Evolutionary conservation across 2,113 vertebrate genomes (phyloP).

Genomic region (Tichodroma muraria): DNA sequence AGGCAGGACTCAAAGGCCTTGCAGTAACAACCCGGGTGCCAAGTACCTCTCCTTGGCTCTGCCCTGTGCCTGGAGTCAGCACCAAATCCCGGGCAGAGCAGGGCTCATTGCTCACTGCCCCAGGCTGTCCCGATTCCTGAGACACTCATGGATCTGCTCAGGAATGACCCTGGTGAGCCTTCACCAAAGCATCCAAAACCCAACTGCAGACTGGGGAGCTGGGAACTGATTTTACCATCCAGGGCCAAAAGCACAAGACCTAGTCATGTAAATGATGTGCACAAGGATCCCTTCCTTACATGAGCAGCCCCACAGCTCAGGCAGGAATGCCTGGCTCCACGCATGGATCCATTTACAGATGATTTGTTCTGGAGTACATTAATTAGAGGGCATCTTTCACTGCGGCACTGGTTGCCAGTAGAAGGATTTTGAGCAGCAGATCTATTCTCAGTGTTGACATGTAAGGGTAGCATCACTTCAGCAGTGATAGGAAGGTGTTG

Average conservation of each 20-base stretch:
- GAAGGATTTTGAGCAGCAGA: not conserved
- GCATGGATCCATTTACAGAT: not conserved
- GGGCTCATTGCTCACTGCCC: not conserved
- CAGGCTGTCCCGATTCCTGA: not conserved
- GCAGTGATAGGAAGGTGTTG: constrained; percentile 31
- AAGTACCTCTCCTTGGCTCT: not conserved
- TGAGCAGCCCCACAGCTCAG: not conserved
- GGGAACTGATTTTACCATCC: not conserved
- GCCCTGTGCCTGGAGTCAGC: not conserved
- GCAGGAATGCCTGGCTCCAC: not conserved
- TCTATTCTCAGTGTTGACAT: not conserved
- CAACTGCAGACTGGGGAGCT: not conserved
- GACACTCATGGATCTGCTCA: not conserved
- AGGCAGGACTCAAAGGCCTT: not conserved
- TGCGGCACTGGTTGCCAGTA: not conserved
- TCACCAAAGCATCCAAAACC: not conserved
- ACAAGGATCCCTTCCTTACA: not conserved
- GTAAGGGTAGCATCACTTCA: not conserved
- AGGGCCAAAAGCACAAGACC: not conserved
- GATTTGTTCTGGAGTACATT: not conserved
- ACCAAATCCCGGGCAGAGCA: not conserved
- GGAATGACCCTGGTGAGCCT: not conserved
- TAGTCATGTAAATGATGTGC: accelerated
- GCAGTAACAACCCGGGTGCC: not conserved
- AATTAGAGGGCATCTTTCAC: constrained; percentile 17